Conservation (phyloP, 2,888 invertebrate genomes). For the Gerris lacustris region DNA sequence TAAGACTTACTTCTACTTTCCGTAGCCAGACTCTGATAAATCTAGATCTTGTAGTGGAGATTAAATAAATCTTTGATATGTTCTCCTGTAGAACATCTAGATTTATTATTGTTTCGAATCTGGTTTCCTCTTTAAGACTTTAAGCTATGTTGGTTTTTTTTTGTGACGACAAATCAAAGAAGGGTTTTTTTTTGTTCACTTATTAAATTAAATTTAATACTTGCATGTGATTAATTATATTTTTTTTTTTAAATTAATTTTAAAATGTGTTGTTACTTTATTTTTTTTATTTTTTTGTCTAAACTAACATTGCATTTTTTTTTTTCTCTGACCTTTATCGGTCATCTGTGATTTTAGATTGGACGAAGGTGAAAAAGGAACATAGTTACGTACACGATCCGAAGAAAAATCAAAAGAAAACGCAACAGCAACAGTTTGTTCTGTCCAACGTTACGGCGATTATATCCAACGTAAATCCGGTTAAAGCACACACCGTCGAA, state of each 20-base stretch:
- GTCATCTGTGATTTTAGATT: background rate
- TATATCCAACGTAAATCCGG: background rate
- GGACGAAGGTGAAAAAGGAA: slow-evolving; percentile 5
- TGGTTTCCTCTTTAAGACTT: too few relatives aligned
- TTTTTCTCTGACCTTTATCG: too few relatives aligned
- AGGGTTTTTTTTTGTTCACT: too few relatives aligned
- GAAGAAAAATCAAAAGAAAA: background rate
- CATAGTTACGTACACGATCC: slow-evolving; percentile 4
- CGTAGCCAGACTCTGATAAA: too few relatives aligned
- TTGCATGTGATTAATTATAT: background rate
- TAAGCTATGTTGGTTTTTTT: too few relatives aligned
- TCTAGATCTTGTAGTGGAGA: too few relatives aligned
- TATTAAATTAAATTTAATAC: too few relatives aligned
- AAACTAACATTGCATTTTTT: background rate
- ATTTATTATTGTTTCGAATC: too few relatives aligned
- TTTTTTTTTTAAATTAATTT: background rate
- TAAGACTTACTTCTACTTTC: too few relatives aligned
- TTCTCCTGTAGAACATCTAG: too few relatives aligned
- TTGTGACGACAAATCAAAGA: too few relatives aligned
- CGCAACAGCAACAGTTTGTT: background rate
- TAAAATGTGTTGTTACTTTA: background rate
- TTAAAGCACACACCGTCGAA: background rate
- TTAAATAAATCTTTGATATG: too few relatives aligned
- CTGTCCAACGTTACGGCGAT: background rate
- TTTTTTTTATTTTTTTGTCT: background rate